Base-by-base conservation (phyloP, 2,888 invertebrate species). In the Luffia ferchaultella region DNA sequence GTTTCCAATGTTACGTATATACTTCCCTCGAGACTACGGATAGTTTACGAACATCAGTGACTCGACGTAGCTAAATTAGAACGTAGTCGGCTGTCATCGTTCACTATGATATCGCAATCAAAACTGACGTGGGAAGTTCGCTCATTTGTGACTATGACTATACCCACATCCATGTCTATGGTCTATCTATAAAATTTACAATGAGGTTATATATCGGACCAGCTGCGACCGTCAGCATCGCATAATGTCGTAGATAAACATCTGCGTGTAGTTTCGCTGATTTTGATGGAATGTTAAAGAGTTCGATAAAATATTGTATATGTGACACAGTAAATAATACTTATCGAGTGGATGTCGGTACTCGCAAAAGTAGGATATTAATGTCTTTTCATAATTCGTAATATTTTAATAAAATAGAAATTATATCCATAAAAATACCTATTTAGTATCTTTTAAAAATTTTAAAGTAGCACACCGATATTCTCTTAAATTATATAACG, bases 61-160 rank as follows among this genome's bases (percentile, higher is more conserved):
- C 62, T 68, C 67, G 64, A 68, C 65, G 67, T 64, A 64, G 63
- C 67, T 74, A 77, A 75, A 78, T 79, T 74, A 76, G 75, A 72
- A 68, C 68, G 65, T 70, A 72, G 72, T 72, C 70, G 71, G 75
- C 76, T 76, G 73, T 75, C 78, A 76, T 78, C 75, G 71, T 70
- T 74, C 68, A 75, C 71, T 72, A 76, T 76, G 74, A 82, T 76
- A 79, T 76, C 70, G 73, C 76, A 52, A 78, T 80, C 78, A 78
- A 78, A 76, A 72, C 68, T 74, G 76, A 80, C 79, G 70, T 83
- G 80, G 78, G 82, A 82, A 82, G 77, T 78, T 76, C 72, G 71
- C 76, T 79, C 73, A 74, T 83, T 83, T 83, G 78, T 72, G 65
- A 67, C 67, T 66, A 66, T 65, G 63, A 62, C 65, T 60, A n/a